phyloP scores from a whole-genome alignment of 2,113 vertebrate genomes.

The Pycnonotus jocosus region DNA sequence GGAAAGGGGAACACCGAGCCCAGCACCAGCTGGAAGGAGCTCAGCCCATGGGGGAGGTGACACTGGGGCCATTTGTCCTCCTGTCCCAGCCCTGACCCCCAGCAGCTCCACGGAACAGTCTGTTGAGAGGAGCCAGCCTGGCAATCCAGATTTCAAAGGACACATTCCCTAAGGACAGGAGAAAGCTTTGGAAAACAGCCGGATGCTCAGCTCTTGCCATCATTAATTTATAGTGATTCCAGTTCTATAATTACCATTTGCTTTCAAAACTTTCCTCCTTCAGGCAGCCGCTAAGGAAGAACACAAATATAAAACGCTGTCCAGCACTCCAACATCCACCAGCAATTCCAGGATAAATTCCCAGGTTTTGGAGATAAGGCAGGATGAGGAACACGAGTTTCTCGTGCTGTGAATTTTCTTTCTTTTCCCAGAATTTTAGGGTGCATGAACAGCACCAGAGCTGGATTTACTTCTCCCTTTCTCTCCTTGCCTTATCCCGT shows the following conservation, averaged over 20 bases:
- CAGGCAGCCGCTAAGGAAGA: background rate
- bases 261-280: background rate
- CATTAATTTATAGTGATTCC: background rate
- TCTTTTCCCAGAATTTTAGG: background rate
- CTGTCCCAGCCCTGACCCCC: background rate
- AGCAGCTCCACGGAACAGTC: background rate
- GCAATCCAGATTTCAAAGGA: background rate
- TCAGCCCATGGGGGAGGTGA: background rate
- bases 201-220: background rate
- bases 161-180: background rate
- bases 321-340: background rate
- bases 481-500: background rate
- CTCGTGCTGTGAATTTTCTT: background rate
- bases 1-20: background rate
- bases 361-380: background rate
- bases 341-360: background rate
- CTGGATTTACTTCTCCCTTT: background rate
- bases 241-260: background rate
- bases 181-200: background rate
- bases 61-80: background rate
- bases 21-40: background rate
- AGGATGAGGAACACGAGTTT: background rate
- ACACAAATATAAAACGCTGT: accelerated
- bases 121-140: background rate
- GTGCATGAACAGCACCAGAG: background rate